Percentiles rank a stretch among this genome's conserved stretches.
Conservation (phyloP, 2,888 invertebrate species). For the Andrena chrysosceles region DNA sequence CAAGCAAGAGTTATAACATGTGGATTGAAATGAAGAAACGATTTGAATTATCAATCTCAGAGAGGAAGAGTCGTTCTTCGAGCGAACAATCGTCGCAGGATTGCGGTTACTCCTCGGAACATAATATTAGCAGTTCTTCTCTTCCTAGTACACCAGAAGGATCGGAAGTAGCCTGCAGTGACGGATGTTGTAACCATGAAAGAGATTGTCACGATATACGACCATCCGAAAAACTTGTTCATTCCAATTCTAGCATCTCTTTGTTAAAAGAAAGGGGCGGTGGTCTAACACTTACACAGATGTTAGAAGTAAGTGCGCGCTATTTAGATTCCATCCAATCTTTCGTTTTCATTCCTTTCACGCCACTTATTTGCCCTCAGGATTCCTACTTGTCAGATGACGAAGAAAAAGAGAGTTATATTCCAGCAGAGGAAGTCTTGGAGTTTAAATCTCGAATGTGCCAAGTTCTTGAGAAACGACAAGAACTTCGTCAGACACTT, state of each 20-base stretch:
- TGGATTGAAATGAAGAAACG: conserved; percentile 82
- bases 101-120: conserved; percentile 95
- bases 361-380: conserved; percentile 84
- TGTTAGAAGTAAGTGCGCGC: conserved; percentile 89
- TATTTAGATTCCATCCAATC: background rate
- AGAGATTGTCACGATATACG: conserved; percentile 82
- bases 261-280: conserved; percentile 84
- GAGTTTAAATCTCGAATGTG: conserved; percentile 93
- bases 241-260: conserved; percentile 79
- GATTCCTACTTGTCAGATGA: conserved; percentile 92
- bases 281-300: conserved; percentile 90
- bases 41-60: conserved; percentile 85
- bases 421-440: conserved; percentile 95
- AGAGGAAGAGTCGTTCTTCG: conserved; percentile 87
- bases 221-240: conserved; percentile 75
- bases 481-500: conserved; percentile 92
- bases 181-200: conserved; percentile 94
- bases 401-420: conserved; percentile 89
- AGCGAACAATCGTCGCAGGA: conserved; percentile 91
- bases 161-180: conserved; percentile 95
- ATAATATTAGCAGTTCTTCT: conserved; percentile 92
- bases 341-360: conserved; percentile 3
- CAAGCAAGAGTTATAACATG: conserved; percentile 78
- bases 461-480: conserved; percentile 92
- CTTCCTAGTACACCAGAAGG: conserved; percentile 95